Evolutionary conservation across 2,113 vertebrate genomes (phyloP), one percentile per base, ranked within the genome.

Genomic region (Cepphus grylle): DNA sequence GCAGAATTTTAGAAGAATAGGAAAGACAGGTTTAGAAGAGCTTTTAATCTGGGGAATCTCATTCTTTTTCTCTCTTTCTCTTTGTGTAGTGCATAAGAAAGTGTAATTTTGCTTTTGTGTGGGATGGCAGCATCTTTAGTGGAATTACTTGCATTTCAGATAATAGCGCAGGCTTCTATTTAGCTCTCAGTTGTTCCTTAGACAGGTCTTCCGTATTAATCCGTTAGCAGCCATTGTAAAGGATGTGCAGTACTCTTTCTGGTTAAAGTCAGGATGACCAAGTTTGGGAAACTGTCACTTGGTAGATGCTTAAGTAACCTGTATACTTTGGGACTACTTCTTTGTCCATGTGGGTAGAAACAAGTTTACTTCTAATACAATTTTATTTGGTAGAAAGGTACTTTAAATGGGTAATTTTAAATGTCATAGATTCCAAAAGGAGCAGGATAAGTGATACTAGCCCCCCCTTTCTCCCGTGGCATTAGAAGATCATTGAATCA

Each of bases 271-370:
- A 70, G 22, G 36, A 43, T 82, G 26, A 29, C 36, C 23, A 49
- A 59, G 30, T 84, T 67, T 74, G 70, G 47, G 25, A 79, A 85
- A 45, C 1, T 79, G 3, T 80, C 4, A 5, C 43, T 47, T 0
- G 0, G 21, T 2, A 4, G 26, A 5, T 58, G 1, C 10, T 50
- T 36, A 3, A 36, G 21, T 62, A 59, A 11, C n/a, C 16, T 5
- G 0, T 27, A 0, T 34, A 2, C 23, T 82, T 67, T 55, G 49
- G 12, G 47, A 49, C 30, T 69, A 6, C 14, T 78, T 34, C 14
- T 81, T 79, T 77, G n/a, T 42, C 18, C 3, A 1, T 61, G 74
- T 40, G 56, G 13, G 20, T 58, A 26, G 66, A 38, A 85, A 81
- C 29, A 4, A 34, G 6, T 67, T 85, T 63, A 18, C 17, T 74